Base-by-base conservation (phyloP, 2,888 invertebrate species). In the Parapristionchus giblindavisi region DNA sequence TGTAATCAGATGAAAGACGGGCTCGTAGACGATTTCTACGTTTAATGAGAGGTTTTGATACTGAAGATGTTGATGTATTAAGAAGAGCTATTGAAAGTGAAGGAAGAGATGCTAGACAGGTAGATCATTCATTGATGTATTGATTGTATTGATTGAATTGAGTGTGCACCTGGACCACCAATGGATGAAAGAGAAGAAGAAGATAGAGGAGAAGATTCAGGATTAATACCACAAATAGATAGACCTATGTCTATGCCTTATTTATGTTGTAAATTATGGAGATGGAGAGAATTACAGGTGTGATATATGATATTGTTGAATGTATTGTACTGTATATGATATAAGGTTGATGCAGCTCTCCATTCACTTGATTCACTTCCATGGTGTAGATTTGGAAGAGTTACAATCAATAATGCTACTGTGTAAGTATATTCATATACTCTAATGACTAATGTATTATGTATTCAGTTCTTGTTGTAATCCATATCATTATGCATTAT, bases 311-410 rank as follows among this genome's bases (percentile, higher is more conserved):
- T 27, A 17, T n/a, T 24, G 27, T n/a, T 11, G 27, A 8, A 56
- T 11, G 8, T 11, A 27, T 32, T 3, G 32, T 3, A 24, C 27
- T 48, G 14, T 21, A 48, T 48, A 14, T 24, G 32, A 38, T 68
- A 76, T 66, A 76, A 82, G 79, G 85, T 85, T n/a, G 86, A 86
- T 74, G 86, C 86, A 38, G 86, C 86, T 8, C 78, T 86, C 8
- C 86, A 86, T 75, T 82, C 86, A 14, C 79, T 87, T 8, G 87
- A 87, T 75, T 85, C 86, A 2, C 76, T 87, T 58, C 87, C 87
- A n/a, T 87, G 87, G 87, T 87, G 87, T 80, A 80, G 87, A 40
- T 87, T 87, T 76, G 87, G 87, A 54, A 76, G 87, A 51, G 87
- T 87, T 24, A 87, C 87, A 0, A 86, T 87, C 70, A 87, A 87